phyloP scores from a whole-genome alignment of 1,140 invertebrate species.

The Drosophila sucinea region DNA sequence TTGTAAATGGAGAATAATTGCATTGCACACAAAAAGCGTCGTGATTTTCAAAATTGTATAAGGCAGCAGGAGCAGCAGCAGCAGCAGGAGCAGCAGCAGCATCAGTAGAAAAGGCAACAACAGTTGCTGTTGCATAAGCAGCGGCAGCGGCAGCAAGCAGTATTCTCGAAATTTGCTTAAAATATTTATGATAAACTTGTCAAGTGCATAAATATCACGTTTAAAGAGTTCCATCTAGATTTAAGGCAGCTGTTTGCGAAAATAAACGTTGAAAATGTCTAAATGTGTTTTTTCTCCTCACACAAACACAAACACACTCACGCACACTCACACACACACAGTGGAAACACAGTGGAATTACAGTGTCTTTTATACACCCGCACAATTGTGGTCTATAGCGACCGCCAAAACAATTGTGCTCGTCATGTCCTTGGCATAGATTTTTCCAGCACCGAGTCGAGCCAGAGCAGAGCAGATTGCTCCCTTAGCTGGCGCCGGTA shows the following conservation, averaged over 20 bases:
- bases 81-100: neutral
- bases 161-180: constrained; percentile 59
- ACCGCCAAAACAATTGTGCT: constrained; percentile 59
- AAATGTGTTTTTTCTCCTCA: constrained; percentile 36
- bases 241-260: constrained; percentile 70
- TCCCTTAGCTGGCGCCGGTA: constrained; percentile 62
- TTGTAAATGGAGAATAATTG: constrained; percentile 81
- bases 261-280: constrained; percentile 70
- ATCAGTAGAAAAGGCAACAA: constrained; percentile 13
- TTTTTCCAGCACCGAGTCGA: constrained; percentile 32
- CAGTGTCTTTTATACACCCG: neutral
- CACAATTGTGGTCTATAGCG: constrained; percentile 14
- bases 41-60: constrained; percentile 67
- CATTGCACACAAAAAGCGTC: constrained; percentile 63
- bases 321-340: neutral
- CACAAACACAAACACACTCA: constrained; percentile 8
- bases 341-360: neutral
- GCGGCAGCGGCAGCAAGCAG: constrained; percentile 15
- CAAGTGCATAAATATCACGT: constrained; percentile 38
- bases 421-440: constrained; percentile 72
- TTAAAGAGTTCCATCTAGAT: constrained; percentile 67
- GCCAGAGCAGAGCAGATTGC: constrained; percentile 52
- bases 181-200: constrained; percentile 46
- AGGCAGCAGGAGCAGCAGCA: constrained; percentile 35
- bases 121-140: constrained; percentile 5